Base-by-base conservation (phyloP, 64 coral and sea anemone species). In the Stichodactyla mertensii region DNA sequence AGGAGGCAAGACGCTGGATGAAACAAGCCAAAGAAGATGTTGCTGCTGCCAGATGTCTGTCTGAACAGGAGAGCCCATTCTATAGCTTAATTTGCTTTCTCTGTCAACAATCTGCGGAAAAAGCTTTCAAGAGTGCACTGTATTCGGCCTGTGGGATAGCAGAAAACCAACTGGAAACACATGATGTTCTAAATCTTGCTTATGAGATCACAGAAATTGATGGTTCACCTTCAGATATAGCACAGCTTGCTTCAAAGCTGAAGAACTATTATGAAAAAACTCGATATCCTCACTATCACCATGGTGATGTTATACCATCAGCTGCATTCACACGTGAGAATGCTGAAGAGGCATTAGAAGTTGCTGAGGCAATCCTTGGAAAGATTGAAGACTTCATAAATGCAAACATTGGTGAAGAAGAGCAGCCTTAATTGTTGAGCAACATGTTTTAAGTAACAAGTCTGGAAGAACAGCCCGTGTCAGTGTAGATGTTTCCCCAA, bases 1-100 rank as follows among this genome's bases (percentile, higher is more conserved):
- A 95, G 24, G 97, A 99, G 71, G 97, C 93, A 69, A 89, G 89
- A 82, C 90, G 97, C 54, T 99, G 97, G 97, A 90, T 99, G 91
- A 92, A 88, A 87, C 97, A 99, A 92, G 90, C 93, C 22, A 88
- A 85, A 5, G 90, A 92, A 13, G 97, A 99, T 59, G 85, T 99
- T 5, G 77, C 57, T 31, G 93, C 97, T 10, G 97, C 97, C 7
- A 88, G 82, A 57, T 82, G 89, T 60, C 52, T 99, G 31, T 57
- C 64, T 24, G 59, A 51, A 53, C 80, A 92, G 60, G 93, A 83
- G n/a, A 80, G 74, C 18, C 81, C 89, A 6, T 99, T 92, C 57
- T 90, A 92, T 79, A 87, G 86, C 9, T 70, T 92, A 8, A 86
- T 92, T 57, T 95, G 97, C 88, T 99, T 99, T 28, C 91, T 95